phyloP scores from a whole-genome alignment of 2,797 vertebrate species.

The Hydrolagus colliei region DNA sequence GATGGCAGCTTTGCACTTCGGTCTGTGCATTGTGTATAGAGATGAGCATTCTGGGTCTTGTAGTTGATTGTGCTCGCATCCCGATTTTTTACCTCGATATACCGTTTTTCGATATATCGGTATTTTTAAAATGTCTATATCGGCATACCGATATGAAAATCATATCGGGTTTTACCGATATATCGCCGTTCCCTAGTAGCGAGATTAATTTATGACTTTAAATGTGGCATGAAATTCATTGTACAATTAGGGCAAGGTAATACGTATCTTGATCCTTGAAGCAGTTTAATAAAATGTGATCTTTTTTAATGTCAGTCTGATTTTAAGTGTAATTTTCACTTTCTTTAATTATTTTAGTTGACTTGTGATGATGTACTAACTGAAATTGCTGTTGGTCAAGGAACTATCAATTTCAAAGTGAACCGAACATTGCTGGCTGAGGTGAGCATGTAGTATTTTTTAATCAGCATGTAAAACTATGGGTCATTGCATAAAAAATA shows the following conservation, averaged over 20 bases:
- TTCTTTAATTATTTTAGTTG: slow-evolving; percentile 57
- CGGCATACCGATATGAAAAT: too few relatives aligned
- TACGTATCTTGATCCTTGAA: background rate
- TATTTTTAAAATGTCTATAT: too few relatives aligned
- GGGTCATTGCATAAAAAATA: too few relatives aligned
- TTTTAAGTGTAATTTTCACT: slow-evolving; percentile 19
- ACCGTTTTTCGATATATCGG: too few relatives aligned
- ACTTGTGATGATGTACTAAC: slow-evolving; percentile 70
- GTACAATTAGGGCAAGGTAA: background rate
- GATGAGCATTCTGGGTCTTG: too few relatives aligned
- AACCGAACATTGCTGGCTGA: slow-evolving; percentile 72
- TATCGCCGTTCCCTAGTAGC: too few relatives aligned
- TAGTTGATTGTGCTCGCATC: too few relatives aligned
- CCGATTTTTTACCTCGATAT: too few relatives aligned
- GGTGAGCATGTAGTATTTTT: slow-evolving; percentile 53
- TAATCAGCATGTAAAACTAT: too few relatives aligned
- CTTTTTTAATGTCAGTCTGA: background rate
- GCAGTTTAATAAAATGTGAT: background rate
- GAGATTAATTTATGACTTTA: background rate
- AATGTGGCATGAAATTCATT: background rate
- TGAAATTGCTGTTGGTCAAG: slow-evolving; percentile 58
- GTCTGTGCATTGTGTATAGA: too few relatives aligned
- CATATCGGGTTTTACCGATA: too few relatives aligned
- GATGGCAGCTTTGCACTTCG: too few relatives aligned
- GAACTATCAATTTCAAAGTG: slow-evolving; percentile 73